A percentile compares a stretch with the other conserved stretches of the same genome.
Conservation (phyloP, 2,888 invertebrate genomes). For the Drosophila trichaetosa region DNA sequence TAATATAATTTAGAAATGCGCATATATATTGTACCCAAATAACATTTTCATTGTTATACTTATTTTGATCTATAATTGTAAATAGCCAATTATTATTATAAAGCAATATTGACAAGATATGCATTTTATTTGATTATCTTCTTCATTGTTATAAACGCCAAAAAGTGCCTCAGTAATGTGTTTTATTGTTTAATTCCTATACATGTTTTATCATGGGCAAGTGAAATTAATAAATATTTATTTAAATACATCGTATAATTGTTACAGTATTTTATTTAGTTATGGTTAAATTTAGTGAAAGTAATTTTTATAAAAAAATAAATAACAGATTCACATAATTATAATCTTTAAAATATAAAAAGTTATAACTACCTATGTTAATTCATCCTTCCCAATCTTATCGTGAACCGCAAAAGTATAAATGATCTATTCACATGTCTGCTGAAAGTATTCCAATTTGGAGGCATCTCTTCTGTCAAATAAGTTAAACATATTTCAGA, state of each 20-base stretch:
- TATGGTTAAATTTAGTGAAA: conserved; percentile 61
- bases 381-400: background rate
- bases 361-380: background rate
- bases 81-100: conserved; percentile 44
- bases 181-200: conserved; percentile 61
- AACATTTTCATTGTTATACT: conserved; percentile 31
- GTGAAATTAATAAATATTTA: conserved; percentile 37
- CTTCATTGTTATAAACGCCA: conserved; percentile 78
- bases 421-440: background rate
- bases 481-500: background rate
- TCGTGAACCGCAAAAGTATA: background rate
- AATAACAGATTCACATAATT: conserved; percentile 27
- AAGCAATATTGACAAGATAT: conserved; percentile 53
- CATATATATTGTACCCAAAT: conserved; percentile 31
- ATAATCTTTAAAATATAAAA: conserved; percentile 54
- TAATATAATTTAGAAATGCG: conserved; percentile 20
- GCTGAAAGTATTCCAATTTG: background rate
- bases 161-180: conserved; percentile 84
- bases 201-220: conserved; percentile 50
- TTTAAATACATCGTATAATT: conserved; percentile 41
- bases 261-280: conserved; percentile 53
- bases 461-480: background rate
- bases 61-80: conserved; percentile 45
- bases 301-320: conserved; percentile 34
- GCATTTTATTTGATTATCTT: conserved; percentile 50